Evolutionary conservation across 2,797 vertebrate species (phyloP).

Genomic region (Typhlichthys eigenmanni): DNA sequence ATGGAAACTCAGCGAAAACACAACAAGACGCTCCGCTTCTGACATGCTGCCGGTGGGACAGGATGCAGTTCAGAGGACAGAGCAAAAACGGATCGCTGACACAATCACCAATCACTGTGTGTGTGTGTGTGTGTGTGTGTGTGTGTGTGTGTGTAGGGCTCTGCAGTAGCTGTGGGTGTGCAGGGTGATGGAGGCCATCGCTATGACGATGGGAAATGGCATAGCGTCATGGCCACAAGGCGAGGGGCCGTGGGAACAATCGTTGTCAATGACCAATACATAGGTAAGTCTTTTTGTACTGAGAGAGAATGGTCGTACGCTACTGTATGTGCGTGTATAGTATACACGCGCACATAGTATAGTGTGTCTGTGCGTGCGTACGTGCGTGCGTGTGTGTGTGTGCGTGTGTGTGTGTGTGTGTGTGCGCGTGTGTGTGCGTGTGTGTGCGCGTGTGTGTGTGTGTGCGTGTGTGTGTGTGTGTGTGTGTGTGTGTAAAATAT

Average conservation of each 20-base stretch:
- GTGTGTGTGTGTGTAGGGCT: slow-evolving; percentile 75
- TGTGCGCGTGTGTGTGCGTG: too few relatives aligned
- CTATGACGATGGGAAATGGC: slow-evolving; percentile 89
- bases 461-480: slow-evolving; percentile 22
- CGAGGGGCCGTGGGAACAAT: slow-evolving; percentile 85
- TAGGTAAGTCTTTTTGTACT: slow-evolving; percentile 73
- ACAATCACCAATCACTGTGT: not conserved
- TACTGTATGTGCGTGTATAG: slow-evolving; percentile 1
- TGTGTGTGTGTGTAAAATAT: slow-evolving; percentile 54
- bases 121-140: slow-evolving; percentile 20
- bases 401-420: slow-evolving; percentile 39
- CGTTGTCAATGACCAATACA: slow-evolving; percentile 79
- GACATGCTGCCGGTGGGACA: too few relatives aligned
- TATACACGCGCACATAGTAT: not conserved
- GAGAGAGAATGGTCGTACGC: slow-evolving; percentile 3
- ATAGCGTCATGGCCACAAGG: slow-evolving; percentile 83
- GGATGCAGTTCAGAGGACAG: too few relatives aligned
- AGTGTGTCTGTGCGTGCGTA: slow-evolving; percentile 13
- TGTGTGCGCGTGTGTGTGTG: too few relatives aligned
- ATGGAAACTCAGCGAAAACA: too few relatives aligned
- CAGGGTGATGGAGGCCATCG: slow-evolving; percentile 78
- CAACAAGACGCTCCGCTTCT: too few relatives aligned
- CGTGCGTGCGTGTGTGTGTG: slow-evolving; percentile 22
- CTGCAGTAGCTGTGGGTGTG: slow-evolving; percentile 83
- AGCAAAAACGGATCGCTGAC: too few relatives aligned